Conservation (phyloP, 37 sponge, comb jelly and placozoan genomes). For the Eunapius fragilis region DNA sequence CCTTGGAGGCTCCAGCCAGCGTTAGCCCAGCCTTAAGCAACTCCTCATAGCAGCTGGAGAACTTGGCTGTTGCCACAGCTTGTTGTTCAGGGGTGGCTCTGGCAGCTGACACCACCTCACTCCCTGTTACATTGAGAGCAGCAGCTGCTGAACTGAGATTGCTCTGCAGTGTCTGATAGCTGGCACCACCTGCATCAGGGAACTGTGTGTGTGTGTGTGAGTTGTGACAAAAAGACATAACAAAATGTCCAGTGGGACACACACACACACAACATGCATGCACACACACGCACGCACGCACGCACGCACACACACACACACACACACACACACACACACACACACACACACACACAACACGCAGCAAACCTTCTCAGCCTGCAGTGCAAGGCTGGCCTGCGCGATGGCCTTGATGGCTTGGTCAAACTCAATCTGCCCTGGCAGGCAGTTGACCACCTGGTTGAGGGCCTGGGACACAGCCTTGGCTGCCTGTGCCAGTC, state of each 20-base stretch:
- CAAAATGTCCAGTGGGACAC: not conserved
- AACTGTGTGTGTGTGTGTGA: slow-evolving; percentile 28
- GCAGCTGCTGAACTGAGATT: slow-evolving; percentile 85
- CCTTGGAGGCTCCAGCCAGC: slow-evolving; percentile 88
- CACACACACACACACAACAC: slow-evolving; percentile 19
- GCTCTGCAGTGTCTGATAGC: slow-evolving; percentile 85
- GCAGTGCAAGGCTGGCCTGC: slow-evolving; percentile 75
- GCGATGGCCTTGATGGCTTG: slow-evolving; percentile 98
- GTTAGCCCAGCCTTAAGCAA: slow-evolving; percentile 73
- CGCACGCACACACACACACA: not conserved
- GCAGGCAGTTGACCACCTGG: slow-evolving; percentile 93
- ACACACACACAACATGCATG: too few species aligned
- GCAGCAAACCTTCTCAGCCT: slow-evolving; percentile 41
- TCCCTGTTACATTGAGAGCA: slow-evolving; percentile 81
- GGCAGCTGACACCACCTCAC: slow-evolving; percentile 86
- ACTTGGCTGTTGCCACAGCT: slow-evolving; percentile 77
- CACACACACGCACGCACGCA: slow-evolving; percentile 6
- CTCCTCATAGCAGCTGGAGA: slow-evolving; percentile 75
- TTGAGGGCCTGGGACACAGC: slow-evolving; percentile 95
- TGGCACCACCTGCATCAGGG: slow-evolving; percentile 57
- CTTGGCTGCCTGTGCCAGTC: slow-evolving; percentile 93
- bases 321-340: slow-evolving; percentile 46
- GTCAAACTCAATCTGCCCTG: slow-evolving; percentile 95
- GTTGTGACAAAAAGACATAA: too few species aligned
- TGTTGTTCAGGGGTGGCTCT: slow-evolving; percentile 86